Percentiles rank a stretch among this genome's conserved stretches.
phyloP scores from a whole-genome alignment of 2,797 vertebrate genomes.

The Enteromius unitaeniatus region DNA sequence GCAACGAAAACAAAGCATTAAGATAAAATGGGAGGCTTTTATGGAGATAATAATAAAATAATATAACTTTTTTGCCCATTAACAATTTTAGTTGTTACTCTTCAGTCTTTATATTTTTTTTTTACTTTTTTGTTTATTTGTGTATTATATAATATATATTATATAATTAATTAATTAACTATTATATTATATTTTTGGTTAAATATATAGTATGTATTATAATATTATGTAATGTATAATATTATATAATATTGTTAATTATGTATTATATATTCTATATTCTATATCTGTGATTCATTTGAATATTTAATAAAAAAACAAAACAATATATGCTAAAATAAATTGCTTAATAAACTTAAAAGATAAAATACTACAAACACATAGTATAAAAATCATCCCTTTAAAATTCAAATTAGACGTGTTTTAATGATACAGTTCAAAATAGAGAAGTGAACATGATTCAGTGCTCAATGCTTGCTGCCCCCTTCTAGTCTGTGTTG shows the following conservation, averaged over 20 bases:
- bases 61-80: background rate
- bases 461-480: background rate
- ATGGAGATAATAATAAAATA: background rate
- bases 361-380: background rate
- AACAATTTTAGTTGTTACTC: background rate
- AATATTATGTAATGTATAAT: background rate
- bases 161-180: no score
- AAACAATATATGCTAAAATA: background rate
- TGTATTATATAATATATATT: no score
- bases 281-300: background rate
- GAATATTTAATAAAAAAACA: background rate
- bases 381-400: background rate
- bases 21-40: background rate
- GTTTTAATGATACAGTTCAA: background rate
- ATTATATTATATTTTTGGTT: no score
- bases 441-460: background rate
- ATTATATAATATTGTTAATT: background rate
- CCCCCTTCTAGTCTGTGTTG: background rate
- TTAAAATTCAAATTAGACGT: background rate
- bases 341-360: background rate
- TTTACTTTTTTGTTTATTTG: background rate
- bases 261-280: background rate
- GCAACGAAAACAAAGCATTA: background rate
- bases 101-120: background rate
- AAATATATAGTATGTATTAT: background rate